Base-by-base conservation (phyloP, 2,888 invertebrate genomes). In the Eupithecia insigniata region DNA sequence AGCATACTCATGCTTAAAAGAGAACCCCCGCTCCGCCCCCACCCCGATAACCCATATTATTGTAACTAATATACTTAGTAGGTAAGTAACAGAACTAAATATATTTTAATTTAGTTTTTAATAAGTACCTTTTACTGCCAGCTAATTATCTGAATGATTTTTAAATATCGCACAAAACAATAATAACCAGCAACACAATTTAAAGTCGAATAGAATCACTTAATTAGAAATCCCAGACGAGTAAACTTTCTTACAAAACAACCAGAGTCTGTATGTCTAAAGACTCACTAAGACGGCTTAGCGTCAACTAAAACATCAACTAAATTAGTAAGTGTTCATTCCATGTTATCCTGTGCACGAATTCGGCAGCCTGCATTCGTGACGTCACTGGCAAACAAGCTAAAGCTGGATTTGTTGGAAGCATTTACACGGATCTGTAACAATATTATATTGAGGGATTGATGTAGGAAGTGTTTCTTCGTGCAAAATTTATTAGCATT, bases 351-450 rank as follows among this genome's bases (percentile, higher is more conserved):
- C 51, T 67, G 60, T 51, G 61, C 65, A 65, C 66, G 72, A 66
- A 66, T 69, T 72, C 62, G 69, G 69, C 72, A 65, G 34, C 32
- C 60, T 60, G 70, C 65, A 55, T 71, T 61, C 58, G 60, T 28
- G 73, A 69, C 70, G 73, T 70, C 70, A 60, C 58, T 58, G 34
- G 70, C 34, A 58, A 73, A 70, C 70, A 67, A 66, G 67, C 60
- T 68, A 58, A 70, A 55, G 65, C 67, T 61, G 43, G 73, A 43
- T 67, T 51, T 64, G 55, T 51, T 18, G 64, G 43, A 18, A 22
- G 65, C 34, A 34, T 22, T 73, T 34, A 73, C 70, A 73, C 60
- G 30, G 70, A 14, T 28, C 28, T 26, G 67, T 64, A 69, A 72
- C 26, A 55, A 55, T 26, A 26, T 14, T 26, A 26, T 12, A 26